These are phyloP conservation scores for Bovichtus diacanthus DNA, from an alignment of 2,797 vertebrate genomes.

Conservation along the genomic window DNA sequence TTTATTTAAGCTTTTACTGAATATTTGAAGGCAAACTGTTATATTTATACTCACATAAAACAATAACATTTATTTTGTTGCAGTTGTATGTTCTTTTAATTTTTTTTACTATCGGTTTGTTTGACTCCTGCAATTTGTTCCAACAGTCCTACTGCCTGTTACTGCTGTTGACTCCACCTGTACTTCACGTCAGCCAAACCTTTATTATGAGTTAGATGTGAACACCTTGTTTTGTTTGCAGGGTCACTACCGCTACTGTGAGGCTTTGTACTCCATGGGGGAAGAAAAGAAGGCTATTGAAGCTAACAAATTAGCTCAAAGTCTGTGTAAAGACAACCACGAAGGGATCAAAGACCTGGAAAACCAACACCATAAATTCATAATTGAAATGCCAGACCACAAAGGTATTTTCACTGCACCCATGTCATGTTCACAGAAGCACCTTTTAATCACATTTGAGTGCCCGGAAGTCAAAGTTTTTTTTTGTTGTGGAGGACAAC, in stretches of 20 bases:
- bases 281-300: constrained; percentile 83
- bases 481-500: neutral
- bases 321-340: constrained; percentile 77
- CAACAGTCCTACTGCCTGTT: too few relatives aligned
- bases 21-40: too few relatives aligned
- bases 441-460: neutral
- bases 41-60: too few relatives aligned
- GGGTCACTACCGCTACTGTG: constrained; percentile 96
- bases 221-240: constrained; percentile 59
- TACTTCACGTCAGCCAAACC: neutral
- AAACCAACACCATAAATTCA: constrained; percentile 84
- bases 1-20: too few relatives aligned
- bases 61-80: too few relatives aligned
- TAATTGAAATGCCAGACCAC: constrained; percentile 58
- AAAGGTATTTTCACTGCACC: constrained; percentile 65
- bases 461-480: too few relatives aligned
- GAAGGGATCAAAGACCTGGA: constrained; percentile 88
- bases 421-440: neutral
- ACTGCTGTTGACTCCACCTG: neutral
- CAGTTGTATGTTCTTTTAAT: too few relatives aligned
- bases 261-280: constrained; percentile 89
- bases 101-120: too few relatives aligned
- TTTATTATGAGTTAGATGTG: neutral
- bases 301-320: constrained; percentile 86
- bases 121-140: too few relatives aligned